Conservation (phyloP, 2,888 invertebrate genomes). For the Caenorhabditis zanzibari region DNA sequence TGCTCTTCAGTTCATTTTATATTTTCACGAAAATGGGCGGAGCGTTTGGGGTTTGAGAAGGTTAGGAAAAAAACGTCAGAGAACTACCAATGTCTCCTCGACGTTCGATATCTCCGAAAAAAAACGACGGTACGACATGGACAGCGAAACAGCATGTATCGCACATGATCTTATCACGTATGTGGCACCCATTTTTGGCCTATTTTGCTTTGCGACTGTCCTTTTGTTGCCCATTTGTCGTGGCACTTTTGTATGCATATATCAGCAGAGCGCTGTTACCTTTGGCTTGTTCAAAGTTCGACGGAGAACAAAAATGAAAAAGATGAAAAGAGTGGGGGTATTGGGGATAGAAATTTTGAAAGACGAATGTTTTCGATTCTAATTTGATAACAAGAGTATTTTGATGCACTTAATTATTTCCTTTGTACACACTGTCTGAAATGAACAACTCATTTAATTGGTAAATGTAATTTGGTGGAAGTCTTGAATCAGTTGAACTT, state of each 20-base stretch:
- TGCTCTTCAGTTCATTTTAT: conserved; percentile 42
- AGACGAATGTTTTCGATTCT: neutral
- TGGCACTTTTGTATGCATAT: conserved; percentile 10
- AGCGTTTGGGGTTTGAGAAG: neutral
- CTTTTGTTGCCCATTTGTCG: conserved; percentile 1
- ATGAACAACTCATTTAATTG: too few species aligned
- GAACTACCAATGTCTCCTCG: conserved; percentile 55
- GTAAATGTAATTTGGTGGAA: too few species aligned
- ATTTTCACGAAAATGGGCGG: conserved; percentile 41
- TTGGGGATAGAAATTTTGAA: too few species aligned
- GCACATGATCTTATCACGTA: conserved; percentile 31
- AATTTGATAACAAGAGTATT: conserved; percentile 11
- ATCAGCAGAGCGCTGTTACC: conserved; percentile 2
- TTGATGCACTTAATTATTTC: neutral
- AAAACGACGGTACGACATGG: conserved; percentile 17
- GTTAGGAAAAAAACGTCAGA: conserved; percentile 39
- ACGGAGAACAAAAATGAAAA: neutral
- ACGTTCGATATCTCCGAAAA: conserved; percentile 47
- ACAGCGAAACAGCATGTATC: conserved; percentile 25
- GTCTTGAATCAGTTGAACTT: neutral
- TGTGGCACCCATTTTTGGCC: neutral
- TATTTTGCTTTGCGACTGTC: conserved; percentile 3
- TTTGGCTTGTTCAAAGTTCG: too few species aligned
- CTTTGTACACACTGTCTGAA: neutral
- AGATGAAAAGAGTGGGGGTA: neutral